Conservation (phyloP, 2,888 invertebrate genomes). For the Eilema sororculum region DNA sequence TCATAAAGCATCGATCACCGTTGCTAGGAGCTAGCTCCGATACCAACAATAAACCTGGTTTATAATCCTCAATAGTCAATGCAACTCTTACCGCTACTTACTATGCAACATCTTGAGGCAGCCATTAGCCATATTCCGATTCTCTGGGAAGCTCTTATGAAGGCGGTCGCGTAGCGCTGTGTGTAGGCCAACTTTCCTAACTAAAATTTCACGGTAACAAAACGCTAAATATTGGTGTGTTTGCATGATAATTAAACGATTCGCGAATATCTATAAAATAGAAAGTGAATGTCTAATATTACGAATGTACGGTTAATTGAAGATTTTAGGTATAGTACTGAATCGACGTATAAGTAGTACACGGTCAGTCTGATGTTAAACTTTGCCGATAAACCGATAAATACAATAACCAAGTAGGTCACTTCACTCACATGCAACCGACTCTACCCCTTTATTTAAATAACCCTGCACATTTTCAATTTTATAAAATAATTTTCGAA, state of each 20-base stretch:
- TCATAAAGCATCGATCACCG: constrained; percentile 66
- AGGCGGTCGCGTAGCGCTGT: constrained; percentile 24
- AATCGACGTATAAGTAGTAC: neutral
- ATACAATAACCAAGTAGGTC: neutral
- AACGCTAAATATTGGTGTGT: constrained; percentile 26
- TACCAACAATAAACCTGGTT: constrained; percentile 73
- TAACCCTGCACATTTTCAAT: neutral
- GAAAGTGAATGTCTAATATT: constrained; percentile 37
- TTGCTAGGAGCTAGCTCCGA: constrained; percentile 65
- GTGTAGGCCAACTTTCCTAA: constrained; percentile 46
- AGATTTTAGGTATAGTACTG: neutral
- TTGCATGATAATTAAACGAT: constrained; percentile 25
- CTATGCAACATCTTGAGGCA: constrained; percentile 39
- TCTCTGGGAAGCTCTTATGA: constrained; percentile 48
- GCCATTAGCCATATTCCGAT: constrained; percentile 42
- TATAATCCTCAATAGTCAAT: constrained; percentile 68
- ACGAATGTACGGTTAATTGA: constrained; percentile 12
- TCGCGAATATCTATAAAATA: constrained; percentile 37
- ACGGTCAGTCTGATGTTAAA: neutral
- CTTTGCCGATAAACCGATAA: neutral
- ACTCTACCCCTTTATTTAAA: neutral
- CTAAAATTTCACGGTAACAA: constrained; percentile 29
- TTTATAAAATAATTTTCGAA: too few species aligned
- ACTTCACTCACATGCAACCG: neutral
- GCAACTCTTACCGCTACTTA: constrained; percentile 58